Evolutionary conservation across 92 coral and sea anemone species (phyloP).

Genomic region (Actinostola sp.): DNA sequence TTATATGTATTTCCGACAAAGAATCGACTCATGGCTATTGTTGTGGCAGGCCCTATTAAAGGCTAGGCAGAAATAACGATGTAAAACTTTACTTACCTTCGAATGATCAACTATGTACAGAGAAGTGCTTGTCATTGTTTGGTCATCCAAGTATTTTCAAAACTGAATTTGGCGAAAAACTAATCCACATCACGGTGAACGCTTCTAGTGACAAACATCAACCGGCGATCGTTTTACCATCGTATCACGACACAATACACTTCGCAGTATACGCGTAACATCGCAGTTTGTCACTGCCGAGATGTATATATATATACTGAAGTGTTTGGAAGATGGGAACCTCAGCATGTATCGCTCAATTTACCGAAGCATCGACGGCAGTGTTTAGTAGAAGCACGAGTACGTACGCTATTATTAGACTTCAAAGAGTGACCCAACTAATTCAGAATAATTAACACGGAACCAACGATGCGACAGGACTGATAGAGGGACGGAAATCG

Average conservation of each 20-base stretch:
- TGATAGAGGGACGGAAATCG: background rate
- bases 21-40: background rate
- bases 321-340: too few species aligned
- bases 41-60: background rate
- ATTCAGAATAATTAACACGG: background rate
- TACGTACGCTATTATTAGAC: background rate
- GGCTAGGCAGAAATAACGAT: background rate
- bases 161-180: background rate
- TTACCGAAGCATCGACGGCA: too few species aligned
- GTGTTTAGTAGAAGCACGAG: background rate
- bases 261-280: too few species aligned
- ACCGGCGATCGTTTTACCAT: too few species aligned
- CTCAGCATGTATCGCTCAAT: too few species aligned
- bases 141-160: background rate
- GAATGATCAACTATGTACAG: background rate
- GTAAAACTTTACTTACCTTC: background rate
- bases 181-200: too few species aligned
- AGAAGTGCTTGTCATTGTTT: constrained; percentile 15
- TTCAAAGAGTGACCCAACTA: constrained; percentile 1
- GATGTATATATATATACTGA: too few species aligned
- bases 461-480: background rate
- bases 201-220: too few species aligned
- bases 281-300: too few species aligned
- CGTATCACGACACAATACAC: constrained; percentile 1
- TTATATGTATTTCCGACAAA: too few species aligned